Conservation (phyloP, 1,140 invertebrate genomes). For the Caerostris extrusa region DNA sequence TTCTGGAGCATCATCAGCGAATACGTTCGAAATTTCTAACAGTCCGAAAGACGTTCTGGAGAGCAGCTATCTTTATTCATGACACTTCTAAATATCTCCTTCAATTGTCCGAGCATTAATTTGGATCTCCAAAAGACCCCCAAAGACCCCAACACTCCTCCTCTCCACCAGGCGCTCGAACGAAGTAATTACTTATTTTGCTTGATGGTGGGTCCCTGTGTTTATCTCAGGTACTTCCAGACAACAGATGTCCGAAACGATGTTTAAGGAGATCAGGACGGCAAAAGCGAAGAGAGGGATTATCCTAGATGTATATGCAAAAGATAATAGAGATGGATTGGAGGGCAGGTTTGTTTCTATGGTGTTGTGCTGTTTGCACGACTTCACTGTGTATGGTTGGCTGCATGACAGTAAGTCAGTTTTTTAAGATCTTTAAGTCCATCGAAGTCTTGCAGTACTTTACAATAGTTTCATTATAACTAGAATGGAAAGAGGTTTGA, state of each 20-base stretch:
- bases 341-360: background rate
- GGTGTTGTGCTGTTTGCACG: background rate
- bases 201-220: background rate
- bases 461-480: too few relatives aligned
- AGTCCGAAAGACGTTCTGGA: background rate
- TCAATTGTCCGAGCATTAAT: background rate
- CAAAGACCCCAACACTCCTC: background rate
- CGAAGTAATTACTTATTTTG: conserved; percentile 11
- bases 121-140: background rate
- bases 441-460: too few relatives aligned
- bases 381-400: background rate
- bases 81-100: background rate
- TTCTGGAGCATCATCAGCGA: too few relatives aligned
- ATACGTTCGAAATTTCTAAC: background rate
- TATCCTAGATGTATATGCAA: background rate
- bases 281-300: background rate
- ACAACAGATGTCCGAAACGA: background rate
- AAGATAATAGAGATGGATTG: conserved; percentile 14
- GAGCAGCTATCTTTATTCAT: background rate
- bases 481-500: too few relatives aligned
- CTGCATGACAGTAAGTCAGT: too few relatives aligned
- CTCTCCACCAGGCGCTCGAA: background rate
- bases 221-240: background rate
- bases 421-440: too few relatives aligned
- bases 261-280: background rate